Base-by-base conservation (phyloP, 2,797 vertebrate genomes). In the Caiman crocodilus region DNA sequence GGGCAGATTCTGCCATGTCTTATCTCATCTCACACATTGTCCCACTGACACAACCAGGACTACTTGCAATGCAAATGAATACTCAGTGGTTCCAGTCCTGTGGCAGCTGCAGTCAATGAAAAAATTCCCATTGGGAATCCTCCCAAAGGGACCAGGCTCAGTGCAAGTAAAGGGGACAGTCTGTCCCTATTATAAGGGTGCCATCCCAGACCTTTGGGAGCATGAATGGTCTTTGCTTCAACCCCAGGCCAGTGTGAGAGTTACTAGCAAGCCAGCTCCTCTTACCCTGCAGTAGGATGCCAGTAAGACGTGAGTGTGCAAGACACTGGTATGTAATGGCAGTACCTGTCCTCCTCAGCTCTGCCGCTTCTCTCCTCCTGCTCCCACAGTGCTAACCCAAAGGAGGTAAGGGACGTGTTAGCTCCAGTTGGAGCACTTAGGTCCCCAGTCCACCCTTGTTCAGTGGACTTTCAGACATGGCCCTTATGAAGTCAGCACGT, bases 1-100 rank as follows among this genome's bases (percentile, higher is more conserved):
- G 20, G 30, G n/a, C 64, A 23, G 4, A 84, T 96, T 95, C 82
- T 89, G n/a, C 42, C 85, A 18, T 59, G 55, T 71, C 23, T 78
- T 32, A 56, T 14, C 56, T 2, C 28, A 71, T 25, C 32, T 32
- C 79, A 13, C 71, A 94, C 84, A 5, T 84, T 76, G 23, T 89
- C 69, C 84, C 28, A 82, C 14, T 74, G 20, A 87, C 82, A 26
- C 60, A 89, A 42, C 60, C 35, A 50, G 12, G 30, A 7, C 10
- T 89, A 64, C 1, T 2, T 13, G 3, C 71, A 28, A 30, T 94
- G 30, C 76, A 26, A 86, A n/a, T 55, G 85, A 56, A 35, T 91
- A 16, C 8, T 92, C n/a, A 63, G 64, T 94, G 82, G 58, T 74
- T n/a, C 4, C 42, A 61, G 83, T 84, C 76, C 15, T 56, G 26